Conservation (phyloP, 2,888 invertebrate species). For the Dolichopus griseipennis region DNA sequence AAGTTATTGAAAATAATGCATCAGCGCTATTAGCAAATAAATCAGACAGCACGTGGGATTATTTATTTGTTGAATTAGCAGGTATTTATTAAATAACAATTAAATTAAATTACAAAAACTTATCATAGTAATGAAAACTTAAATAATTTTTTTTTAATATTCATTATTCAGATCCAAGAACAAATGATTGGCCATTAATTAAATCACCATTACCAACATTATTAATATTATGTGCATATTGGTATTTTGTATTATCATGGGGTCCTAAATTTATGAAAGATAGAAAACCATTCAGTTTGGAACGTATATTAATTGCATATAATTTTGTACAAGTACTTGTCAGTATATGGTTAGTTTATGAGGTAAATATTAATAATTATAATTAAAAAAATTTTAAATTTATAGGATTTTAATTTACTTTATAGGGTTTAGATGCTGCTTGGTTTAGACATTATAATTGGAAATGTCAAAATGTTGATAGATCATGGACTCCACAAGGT, state of each 20-base stretch:
- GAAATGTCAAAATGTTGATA: slow-evolving; percentile 87
- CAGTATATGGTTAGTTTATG: slow-evolving; percentile 65
- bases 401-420: background rate
- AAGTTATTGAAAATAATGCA: background rate
- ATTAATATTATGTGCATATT: slow-evolving; percentile 56
- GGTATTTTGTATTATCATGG: slow-evolving; percentile 64
- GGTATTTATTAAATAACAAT: slow-evolving; percentile 42
- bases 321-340: slow-evolving; percentile 81
- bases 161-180: slow-evolving; percentile 50
- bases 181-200: slow-evolving; percentile 58
- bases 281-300: slow-evolving; percentile 72
- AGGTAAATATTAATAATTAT: slow-evolving; percentile 25
- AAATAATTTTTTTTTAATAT: background rate
- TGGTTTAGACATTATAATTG: slow-evolving; percentile 79
- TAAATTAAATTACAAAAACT: background rate
- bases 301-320: slow-evolving; percentile 70
- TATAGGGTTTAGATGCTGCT: slow-evolving; percentile 61
- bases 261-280: slow-evolving; percentile 84
- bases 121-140: no score
- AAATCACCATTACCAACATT: slow-evolving; percentile 60
- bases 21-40: background rate
- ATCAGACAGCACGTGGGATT: slow-evolving; percentile 44
- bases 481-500: slow-evolving; percentile 63
- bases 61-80: slow-evolving; percentile 55
- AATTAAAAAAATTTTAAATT: background rate